A percentile compares a stretch with the other conserved stretches of the same genome.
Conservation (phyloP, 2,888 invertebrate species). For the Nemoura dubitans region DNA sequence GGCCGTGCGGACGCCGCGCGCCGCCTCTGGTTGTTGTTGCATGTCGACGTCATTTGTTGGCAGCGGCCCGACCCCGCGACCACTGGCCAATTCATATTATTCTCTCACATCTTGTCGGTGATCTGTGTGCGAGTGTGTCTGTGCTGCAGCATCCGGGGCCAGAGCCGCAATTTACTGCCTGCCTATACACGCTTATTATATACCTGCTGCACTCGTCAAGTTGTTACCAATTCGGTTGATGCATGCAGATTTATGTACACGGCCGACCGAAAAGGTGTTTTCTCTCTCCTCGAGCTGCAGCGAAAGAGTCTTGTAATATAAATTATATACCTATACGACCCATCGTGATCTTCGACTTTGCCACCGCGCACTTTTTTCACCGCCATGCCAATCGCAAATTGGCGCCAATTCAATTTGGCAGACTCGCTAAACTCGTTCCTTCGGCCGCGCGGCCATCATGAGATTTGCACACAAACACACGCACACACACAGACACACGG, state of each 20-base stretch:
- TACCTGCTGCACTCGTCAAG: background rate
- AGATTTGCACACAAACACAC: background rate
- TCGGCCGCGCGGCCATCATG: background rate
- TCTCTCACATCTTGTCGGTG: background rate
- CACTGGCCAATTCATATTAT: background rate
- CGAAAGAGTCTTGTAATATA: too few relatives aligned
- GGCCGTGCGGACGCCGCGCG: background rate
- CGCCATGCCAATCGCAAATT: background rate
- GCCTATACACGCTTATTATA: background rate
- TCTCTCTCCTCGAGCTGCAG: too few relatives aligned
- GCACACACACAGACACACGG: background rate
- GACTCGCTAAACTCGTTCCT: constrained; percentile 20
- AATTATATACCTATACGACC: too few relatives aligned
- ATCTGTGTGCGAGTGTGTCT: background rate
- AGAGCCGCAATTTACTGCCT: background rate
- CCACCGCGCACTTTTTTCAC: background rate
- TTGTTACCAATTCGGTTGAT: background rate
- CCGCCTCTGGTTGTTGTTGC: background rate
- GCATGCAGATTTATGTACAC: background rate
- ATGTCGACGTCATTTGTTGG: background rate
- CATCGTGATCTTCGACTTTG: background rate
- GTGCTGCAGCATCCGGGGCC: background rate
- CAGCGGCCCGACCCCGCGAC: background rate
- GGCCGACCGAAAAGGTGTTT: too few relatives aligned
- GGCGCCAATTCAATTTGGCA: constrained; percentile 35